Evolutionary conservation across 2,888 invertebrate genomes (phyloP), one percentile per base, ranked within the genome.

Genomic region (Microdon myrmicae): DNA sequence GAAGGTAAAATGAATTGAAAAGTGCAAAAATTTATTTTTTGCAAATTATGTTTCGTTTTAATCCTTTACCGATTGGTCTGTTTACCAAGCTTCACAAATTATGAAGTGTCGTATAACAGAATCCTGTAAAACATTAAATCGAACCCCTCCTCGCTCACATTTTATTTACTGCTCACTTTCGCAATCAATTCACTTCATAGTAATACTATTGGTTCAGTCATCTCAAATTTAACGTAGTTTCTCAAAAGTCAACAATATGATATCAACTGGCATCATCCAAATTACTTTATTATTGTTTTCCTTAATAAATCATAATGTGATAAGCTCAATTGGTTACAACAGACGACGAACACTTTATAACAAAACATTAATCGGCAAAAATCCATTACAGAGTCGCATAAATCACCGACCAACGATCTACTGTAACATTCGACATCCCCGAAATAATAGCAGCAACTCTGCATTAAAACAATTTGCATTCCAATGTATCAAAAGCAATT

Each of bases 391-490:
- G 38, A 43, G 22, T 19, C n/a, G 34, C 61, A 64, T 64, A 64
- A 51, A 64, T 64, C 61, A 64, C 29, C 41, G 26, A 37, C 23
- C 28, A 4, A 37, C 1, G 45, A 32, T 39, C 12, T 9, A n/a
- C 14, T 6, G 14, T 38, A 22, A 28, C 29, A 10, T 45, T 29
- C 31, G 19, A 5, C 14, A 17, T 7, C 20, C 22, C 7, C 16
- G 23, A 25, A 38, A 20, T 32, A 32, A n/a, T 9, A 32, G 43
- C 29, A 51, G 43, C 44, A 38, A 49, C 31, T 28, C 23, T 13
- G 48, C 37, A 64, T 64, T 64, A 64, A 64, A 64, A 51, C 64
- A 64, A 64, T 64, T 64, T 64, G 58, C 64, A 64, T 64, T 64
- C 58, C 17, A 58, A 64, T 64, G 64, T 58, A 53, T 43, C 38